These are phyloP conservation scores for Thaumatotibia leucotreta DNA, from an alignment of 1,140 invertebrate species.

Conservation along the genomic window DNA sequence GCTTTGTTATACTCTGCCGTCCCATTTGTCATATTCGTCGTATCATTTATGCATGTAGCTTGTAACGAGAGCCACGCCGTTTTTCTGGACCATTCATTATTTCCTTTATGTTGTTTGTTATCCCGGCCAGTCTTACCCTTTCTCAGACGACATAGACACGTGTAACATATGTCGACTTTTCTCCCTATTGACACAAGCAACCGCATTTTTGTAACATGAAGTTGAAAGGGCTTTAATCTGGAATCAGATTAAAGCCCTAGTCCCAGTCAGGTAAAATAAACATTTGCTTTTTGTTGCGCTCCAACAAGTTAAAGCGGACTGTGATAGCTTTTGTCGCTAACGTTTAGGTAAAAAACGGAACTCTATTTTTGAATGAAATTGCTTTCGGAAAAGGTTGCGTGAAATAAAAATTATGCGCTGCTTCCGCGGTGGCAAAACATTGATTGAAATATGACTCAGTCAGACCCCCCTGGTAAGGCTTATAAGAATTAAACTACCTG, in stretches of 20 bases:
- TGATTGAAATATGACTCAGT: not conserved
- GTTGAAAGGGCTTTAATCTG: slow-evolving; percentile 50
- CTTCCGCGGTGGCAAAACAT: not conserved
- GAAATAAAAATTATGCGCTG: not conserved
- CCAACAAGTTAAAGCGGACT: slow-evolving; percentile 34
- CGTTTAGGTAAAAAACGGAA: slow-evolving; percentile 7
- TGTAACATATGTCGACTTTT: slow-evolving; percentile 42
- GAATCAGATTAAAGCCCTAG: no score
- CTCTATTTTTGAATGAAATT: slow-evolving; percentile 11
- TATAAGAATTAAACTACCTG: not conserved
- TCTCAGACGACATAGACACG: slow-evolving; percentile 38
- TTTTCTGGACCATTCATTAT: slow-evolving; percentile 73
- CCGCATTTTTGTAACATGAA: slow-evolving; percentile 50
- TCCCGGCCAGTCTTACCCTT: slow-evolving; percentile 43
- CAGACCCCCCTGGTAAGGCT: not conserved
- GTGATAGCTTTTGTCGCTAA: slow-evolving; percentile 22
- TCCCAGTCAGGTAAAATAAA: slow-evolving; percentile 52
- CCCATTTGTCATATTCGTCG: slow-evolving; percentile 73
- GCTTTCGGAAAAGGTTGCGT: not conserved
- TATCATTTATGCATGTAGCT: slow-evolving; percentile 75
- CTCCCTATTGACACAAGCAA: slow-evolving; percentile 44
- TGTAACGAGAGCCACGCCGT: slow-evolving; percentile 64
- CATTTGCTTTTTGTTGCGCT: slow-evolving; percentile 41
- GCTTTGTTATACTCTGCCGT: slow-evolving; percentile 74
- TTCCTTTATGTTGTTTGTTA: slow-evolving; percentile 64